Evolutionary conservation across 1,140 invertebrate species (phyloP), one percentile per base, ranked within the genome.

Genomic region (Drosophila tani): DNA sequence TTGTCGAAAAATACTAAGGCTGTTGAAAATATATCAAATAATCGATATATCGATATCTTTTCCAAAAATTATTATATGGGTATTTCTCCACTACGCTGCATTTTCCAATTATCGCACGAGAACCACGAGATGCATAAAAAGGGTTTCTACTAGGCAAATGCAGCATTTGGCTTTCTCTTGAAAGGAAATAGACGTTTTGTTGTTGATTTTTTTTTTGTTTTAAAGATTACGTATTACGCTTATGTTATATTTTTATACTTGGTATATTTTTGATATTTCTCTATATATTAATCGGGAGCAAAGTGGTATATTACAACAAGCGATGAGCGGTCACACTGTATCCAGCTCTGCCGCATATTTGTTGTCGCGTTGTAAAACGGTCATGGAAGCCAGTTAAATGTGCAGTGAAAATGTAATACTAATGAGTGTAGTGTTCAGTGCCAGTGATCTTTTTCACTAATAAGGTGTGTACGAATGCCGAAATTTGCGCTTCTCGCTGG

Each of bases 331-430:
- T 35, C 58, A 56, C 49, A 63, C 47, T 55, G 12, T 49, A 24
- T 19, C 19, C 38, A 17, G 43, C 58, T n/a, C 35, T 6, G 17
- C 59, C 15, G 29, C 46, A 51, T 35, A 53, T 69, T 69, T 68
- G 66, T 69, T 69, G 63, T 69, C 62, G 59, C 32, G 45, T 68
- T 35, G 66, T 63, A 63, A 66, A 66, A 63, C n/a, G 63, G 17
- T 19, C 21, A 14, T 38, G 45, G 46, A 67, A 67, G 46, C 35
- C 41, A 47, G 43, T 51, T 60, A 60, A 17, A 60, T 73, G 67
- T 45, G 47, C 55, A 71, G 53, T 29, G 55, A 56, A 80, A 88
- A 87, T 87, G 77, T 87, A 83, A 88, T 87, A 59, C 46, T 80
- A 68, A 60, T 73, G 70, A 70, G 65, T 50, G 58, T 47, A 70